A percentile compares a stretch with the other conserved stretches of the same genome.
Evolutionary conservation across 2,113 vertebrate genomes (phyloP).

Genomic region (Thymallus thymallus): DNA sequence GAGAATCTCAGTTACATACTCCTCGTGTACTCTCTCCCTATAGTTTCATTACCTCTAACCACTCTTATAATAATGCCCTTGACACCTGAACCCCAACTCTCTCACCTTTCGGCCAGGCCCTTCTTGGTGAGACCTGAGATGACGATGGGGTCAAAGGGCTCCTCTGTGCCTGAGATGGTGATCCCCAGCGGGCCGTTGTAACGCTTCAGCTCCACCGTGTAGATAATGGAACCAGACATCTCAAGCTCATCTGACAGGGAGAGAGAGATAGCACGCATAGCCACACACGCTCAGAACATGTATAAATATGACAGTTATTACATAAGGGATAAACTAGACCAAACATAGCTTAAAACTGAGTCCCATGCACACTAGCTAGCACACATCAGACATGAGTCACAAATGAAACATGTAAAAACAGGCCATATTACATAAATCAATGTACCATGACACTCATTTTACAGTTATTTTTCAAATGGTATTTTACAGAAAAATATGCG

Average conservation of each 20-base stretch:
- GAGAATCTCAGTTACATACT: no score
- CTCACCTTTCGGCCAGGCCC: constrained; percentile 95
- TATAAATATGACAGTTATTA: background rate
- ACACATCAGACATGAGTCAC: background rate
- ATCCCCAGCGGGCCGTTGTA: constrained; percentile 94
- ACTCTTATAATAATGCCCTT: background rate
- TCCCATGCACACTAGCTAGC: background rate
- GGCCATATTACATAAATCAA: background rate
- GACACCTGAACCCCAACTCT: background rate
- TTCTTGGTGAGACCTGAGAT: constrained; percentile 94
- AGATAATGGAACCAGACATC: constrained; percentile 91
- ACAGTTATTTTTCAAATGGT: background rate
- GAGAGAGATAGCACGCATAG: background rate
- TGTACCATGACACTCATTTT: background rate
- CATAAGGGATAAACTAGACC: background rate
- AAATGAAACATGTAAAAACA: constrained; percentile 8
- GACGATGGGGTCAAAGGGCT: constrained; percentile 95
- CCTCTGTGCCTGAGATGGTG: constrained; percentile 96
- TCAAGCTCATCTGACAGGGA: constrained; percentile 89
- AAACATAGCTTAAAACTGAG: background rate
- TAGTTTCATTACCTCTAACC: background rate
- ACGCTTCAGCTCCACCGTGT: constrained; percentile 93
- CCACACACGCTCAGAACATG: constrained; percentile 4
- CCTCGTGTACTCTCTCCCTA: no score
- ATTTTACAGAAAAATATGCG: background rate